These are phyloP conservation scores for Perognathus longimembris DNA, from an alignment of 2,113 vertebrate genomes.

Conservation along the genomic window DNA sequence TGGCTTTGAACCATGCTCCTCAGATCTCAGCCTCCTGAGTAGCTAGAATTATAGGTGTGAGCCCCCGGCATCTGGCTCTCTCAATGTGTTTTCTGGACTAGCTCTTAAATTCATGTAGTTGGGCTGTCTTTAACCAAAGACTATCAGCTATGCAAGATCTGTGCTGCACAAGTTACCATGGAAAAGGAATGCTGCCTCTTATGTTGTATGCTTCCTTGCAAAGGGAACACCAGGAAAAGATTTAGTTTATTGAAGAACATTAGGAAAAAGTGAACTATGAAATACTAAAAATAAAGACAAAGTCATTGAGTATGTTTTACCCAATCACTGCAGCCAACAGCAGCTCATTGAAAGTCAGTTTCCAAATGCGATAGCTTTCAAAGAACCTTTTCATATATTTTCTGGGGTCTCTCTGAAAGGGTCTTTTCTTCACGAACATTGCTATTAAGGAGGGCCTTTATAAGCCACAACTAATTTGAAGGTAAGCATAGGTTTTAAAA, in stretches of 20 bases:
- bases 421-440: conserved; percentile 27
- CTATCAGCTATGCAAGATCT: not conserved
- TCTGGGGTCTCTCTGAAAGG: conserved; percentile 53
- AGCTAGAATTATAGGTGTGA: no score
- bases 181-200: conserved; percentile 22
- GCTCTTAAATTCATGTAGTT: conserved; percentile 12
- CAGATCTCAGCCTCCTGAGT: no score
- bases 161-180: not conserved
- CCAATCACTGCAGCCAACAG: not conserved
- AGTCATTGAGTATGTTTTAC: conserved; percentile 40
- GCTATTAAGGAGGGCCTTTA: conserved; percentile 4
- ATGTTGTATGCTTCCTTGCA: not conserved
- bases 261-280: conserved; percentile 43
- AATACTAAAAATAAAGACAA: conserved; percentile 68
- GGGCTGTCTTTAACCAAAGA: not conserved
- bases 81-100: not conserved
- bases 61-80: no score
- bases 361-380: conserved; percentile 65
- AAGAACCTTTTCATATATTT: conserved; percentile 73
- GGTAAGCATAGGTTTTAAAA: conserved; percentile 60
- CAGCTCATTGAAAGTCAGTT: conserved; percentile 46
- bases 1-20: no score
- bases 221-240: conserved; percentile 9
- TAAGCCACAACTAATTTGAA: conserved; percentile 53
- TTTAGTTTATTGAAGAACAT: conserved; percentile 35